Conservation (phyloP, 2,888 invertebrate species). For the Phaedon cochleariae region DNA sequence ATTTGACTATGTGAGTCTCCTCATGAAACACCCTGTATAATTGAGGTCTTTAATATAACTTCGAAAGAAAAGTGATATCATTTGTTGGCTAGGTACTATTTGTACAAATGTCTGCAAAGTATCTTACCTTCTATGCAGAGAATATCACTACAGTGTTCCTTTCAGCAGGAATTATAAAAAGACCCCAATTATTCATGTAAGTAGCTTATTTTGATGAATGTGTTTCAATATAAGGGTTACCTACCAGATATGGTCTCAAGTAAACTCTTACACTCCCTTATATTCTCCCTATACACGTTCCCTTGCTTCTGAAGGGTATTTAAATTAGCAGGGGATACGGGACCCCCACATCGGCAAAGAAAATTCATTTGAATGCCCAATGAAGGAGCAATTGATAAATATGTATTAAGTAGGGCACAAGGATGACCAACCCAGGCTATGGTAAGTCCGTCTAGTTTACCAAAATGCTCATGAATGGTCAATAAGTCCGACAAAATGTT, state of each 20-base stretch:
- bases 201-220: background rate
- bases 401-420: slow-evolving; percentile 26
- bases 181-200: background rate
- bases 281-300: slow-evolving; percentile 8
- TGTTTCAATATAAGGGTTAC: slow-evolving; percentile 7
- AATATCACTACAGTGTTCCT: too few relatives aligned
- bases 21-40: too few relatives aligned
- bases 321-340: slow-evolving; percentile 22
- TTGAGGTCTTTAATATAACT: too few relatives aligned
- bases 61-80: too few relatives aligned
- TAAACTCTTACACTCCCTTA: slow-evolving; percentile 20
- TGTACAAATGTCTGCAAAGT: too few relatives aligned
- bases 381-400: slow-evolving; percentile 23
- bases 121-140: too few relatives aligned
- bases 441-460: slow-evolving; percentile 20
- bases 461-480: slow-evolving; percentile 28
- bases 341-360: slow-evolving; percentile 21
- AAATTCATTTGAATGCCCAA: slow-evolving; percentile 24
- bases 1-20: too few relatives aligned
- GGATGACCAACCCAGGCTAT: slow-evolving; percentile 28
- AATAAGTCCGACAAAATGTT: slow-evolving; percentile 26
- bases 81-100: too few relatives aligned
- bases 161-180: too few relatives aligned
- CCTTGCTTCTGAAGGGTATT: slow-evolving; percentile 13
- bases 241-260: slow-evolving; percentile 20